These are phyloP conservation scores for Aradophagus sp. DNA, from an alignment of 1,140 invertebrate species.

Conservation along the genomic window DNA sequence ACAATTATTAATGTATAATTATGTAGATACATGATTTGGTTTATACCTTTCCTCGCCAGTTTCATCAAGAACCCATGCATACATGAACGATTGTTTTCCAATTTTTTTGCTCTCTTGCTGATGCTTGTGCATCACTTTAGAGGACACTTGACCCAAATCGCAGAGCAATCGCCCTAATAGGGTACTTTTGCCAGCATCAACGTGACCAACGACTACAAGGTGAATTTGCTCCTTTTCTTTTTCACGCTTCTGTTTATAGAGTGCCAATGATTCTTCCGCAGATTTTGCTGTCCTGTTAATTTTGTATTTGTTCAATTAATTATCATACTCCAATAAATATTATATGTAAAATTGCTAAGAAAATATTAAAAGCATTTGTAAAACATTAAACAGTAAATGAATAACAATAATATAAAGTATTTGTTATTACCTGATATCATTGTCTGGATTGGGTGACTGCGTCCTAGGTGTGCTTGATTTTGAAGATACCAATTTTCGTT, in stretches of 20 bases:
- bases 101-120: conserved; percentile 98
- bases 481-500: conserved; percentile 55
- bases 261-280: conserved; percentile 76
- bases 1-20: too few relatives aligned
- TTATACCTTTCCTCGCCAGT: conserved; percentile 96
- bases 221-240: conserved; percentile 90
- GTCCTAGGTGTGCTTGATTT: conserved; percentile 73
- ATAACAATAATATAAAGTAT: too few relatives aligned
- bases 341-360: too few relatives aligned
- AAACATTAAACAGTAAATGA: too few relatives aligned
- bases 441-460: conserved; percentile 78
- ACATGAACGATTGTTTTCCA: conserved; percentile 98
- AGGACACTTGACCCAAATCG: conserved; percentile 91
- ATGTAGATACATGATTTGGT: too few relatives aligned
- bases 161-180: conserved; percentile 96
- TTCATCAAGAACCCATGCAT: conserved; percentile 99
- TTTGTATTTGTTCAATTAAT: too few relatives aligned
- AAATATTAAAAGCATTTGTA: too few relatives aligned
- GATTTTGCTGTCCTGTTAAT: conserved; percentile 63
- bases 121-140: conserved; percentile 96
- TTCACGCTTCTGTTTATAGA: conserved; percentile 85
- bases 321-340: too few relatives aligned
- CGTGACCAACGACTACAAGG: conserved; percentile 97
- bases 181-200: conserved; percentile 99
- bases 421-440: conserved; percentile 36